Base-by-base conservation (phyloP, 2,888 invertebrate species). In the Operophtera brumata region DNA sequence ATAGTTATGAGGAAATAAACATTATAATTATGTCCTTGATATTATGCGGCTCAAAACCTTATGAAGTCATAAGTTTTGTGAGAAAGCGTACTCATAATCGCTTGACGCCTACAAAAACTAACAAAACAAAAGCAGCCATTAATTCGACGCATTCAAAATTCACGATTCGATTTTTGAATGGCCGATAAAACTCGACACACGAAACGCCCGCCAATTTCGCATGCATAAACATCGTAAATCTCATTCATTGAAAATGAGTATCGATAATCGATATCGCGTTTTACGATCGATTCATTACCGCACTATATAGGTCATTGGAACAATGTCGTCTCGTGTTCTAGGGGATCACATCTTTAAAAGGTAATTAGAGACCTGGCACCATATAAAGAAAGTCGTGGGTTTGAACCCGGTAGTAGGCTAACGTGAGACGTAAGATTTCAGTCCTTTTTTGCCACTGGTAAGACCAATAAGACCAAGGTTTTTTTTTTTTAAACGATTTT, bases 201-300 rank as follows among this genome's bases (percentile, higher is more conserved):
- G 81, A 77, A 73, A 75, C 81, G 79, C 78, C 77, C 78, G 77
- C 79, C 82, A 83, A 84, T 85, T 84, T 79, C 75, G 78, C 79
- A 76, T 79, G 77, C 83, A 78, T 80, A 85, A 84, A 84, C 85
- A 84, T 85, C 84, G 82, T 87, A 87, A 87, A 86, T 86, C 80
- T 82, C 79, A 80, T 80, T 80, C 75, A 82, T 80, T 82, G 82
- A 82, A 83, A 82, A 80, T 80, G 78, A 77, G 79, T 82, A 85
- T 82, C 81, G 85, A 82, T 80, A 77, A 73, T 80, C 77, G 82
- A 83, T 82, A 80, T 80, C 75, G 78, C 68, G 69, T 73, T 80
- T 80, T 75, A 82, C 75, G 78, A 80, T 77, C 78, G 75, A 77
- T 76, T 75, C 77, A 78, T 80, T 76, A 79, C 81, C 65, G 64